Conservation (phyloP, 2,888 invertebrate species). For the Volucella inflata region DNA sequence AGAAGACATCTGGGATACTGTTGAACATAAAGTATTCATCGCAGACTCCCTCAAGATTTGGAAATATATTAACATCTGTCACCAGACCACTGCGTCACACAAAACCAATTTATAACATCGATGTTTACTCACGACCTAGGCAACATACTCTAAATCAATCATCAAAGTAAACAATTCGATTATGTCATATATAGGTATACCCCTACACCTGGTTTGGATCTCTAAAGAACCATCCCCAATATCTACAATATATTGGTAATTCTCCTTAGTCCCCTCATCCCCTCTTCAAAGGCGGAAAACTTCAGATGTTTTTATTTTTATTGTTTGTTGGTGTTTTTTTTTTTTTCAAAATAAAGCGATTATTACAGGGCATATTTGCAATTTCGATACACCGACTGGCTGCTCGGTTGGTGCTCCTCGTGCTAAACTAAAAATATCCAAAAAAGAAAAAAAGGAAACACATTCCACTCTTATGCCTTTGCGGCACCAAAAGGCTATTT, state of each 20-base stretch:
- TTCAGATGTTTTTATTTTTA: not conserved
- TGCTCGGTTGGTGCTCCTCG: slow-evolving; percentile 25
- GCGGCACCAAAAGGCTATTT: slow-evolving; percentile 50
- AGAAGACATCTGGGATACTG: no score
- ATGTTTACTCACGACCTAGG: slow-evolving; percentile 47
- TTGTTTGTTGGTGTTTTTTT: slow-evolving; percentile 4
- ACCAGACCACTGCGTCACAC: not conserved
- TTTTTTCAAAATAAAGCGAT: slow-evolving; percentile 40
- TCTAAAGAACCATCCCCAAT: slow-evolving; percentile 33
- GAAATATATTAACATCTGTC: no score
- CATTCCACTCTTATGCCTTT: slow-evolving; percentile 48
- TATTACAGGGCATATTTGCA: slow-evolving; percentile 54
- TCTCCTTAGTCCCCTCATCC: not conserved
- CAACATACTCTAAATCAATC: slow-evolving; percentile 47
- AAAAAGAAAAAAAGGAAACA: slow-evolving; percentile 23
- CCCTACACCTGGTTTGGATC: slow-evolving; percentile 37
- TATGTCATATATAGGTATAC: slow-evolving; percentile 61
- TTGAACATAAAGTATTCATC: no score
- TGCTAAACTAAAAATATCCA: slow-evolving; percentile 54
- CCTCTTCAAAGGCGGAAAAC: slow-evolving; percentile 19
- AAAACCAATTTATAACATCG: slow-evolving; percentile 47
- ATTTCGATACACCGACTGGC: slow-evolving; percentile 33
- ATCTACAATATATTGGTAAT: not conserved
- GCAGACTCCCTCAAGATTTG: no score
- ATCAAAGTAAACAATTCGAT: slow-evolving; percentile 56